Base-by-base conservation (phyloP, 2,888 invertebrate species). In the Latrodectus hesperus region DNA sequence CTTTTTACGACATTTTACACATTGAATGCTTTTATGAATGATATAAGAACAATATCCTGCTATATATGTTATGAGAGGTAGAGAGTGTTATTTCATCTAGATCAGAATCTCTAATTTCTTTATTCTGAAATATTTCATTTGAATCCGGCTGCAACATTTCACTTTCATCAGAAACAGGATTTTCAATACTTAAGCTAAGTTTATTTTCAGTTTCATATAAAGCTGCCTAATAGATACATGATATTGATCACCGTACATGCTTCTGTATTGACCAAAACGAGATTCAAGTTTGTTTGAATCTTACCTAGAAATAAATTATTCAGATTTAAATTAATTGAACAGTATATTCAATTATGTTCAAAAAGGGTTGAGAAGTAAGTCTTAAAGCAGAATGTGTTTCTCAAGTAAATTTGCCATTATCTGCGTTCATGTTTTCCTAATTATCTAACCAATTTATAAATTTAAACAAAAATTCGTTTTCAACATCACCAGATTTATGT, bases 331-430 rank as follows among this genome's bases (percentile, higher is more conserved):
- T 72, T 51, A 16, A 12, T 11, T 6, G 9, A 49, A 17, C 75
- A 60, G 64, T 75, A 64, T n/a, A n/a, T 14, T 75, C 75, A 26
- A 60, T 60, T 9, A 75, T 26, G 38, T 26, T 22, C 22, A 74
- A 11, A 74, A 55, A 74, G 9, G 74, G 55, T 16, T 17, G 26
- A 5, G 75, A n/a, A 10, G 75, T 75, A 17, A 60, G 75, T 0
- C 53, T 17, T 60, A 75, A 75, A 60, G 60, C 75, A 11, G 75
- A 75, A 60, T 75, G 75, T 12, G 60, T 75, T 60, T 75, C 75
- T 60, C 52, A 22, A 12, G 60, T 55, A 3, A 60, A 60, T 60
- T 49, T 75, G 11, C 75, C 75, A 22, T 75, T 75, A 60, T 75
- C 26, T 9, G 75, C 53, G 26, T 75, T 60, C 26, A 75, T 22